These are phyloP conservation scores for Nettapus auritus DNA, from an alignment of 2,113 vertebrate genomes.

Conservation along the genomic window DNA sequence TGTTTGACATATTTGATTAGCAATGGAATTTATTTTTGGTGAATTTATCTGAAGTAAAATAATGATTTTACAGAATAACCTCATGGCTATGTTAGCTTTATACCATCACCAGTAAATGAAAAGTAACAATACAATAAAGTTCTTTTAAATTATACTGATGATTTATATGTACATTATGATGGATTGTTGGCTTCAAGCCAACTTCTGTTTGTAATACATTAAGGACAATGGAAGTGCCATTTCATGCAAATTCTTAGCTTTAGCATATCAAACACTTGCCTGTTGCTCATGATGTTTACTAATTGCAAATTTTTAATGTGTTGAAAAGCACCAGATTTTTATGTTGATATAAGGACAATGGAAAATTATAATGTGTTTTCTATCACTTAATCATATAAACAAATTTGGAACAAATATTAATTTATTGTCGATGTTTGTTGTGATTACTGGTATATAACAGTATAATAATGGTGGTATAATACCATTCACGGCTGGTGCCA, in stretches of 20 bases:
- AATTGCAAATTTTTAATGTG: not conserved
- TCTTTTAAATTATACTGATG: not conserved
- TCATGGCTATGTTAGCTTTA: not conserved
- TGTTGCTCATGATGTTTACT: not conserved
- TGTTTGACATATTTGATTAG: not conserved
- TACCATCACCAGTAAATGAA: not conserved
- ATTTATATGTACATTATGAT: not conserved
- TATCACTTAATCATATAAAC: not conserved
- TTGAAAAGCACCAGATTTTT: not conserved
- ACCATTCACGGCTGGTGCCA: not conserved
- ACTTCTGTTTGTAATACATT: not conserved
- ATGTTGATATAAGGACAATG: not conserved
- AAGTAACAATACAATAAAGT: not conserved
- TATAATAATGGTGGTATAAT: not conserved
- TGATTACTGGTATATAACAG: not conserved
- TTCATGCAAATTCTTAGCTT: not conserved
- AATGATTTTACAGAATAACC: not conserved
- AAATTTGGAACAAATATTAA: not conserved
- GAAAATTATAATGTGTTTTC: not conserved
- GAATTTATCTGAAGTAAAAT: not conserved
- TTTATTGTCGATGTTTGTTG: not conserved
- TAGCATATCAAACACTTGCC: not conserved
- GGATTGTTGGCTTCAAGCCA: not conserved
- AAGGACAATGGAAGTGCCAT: not conserved
- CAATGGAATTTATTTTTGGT: not conserved